These are phyloP conservation scores for Catocala nupta DNA, from an alignment of 2,888 invertebrate genomes.

Conservation along the genomic window DNA sequence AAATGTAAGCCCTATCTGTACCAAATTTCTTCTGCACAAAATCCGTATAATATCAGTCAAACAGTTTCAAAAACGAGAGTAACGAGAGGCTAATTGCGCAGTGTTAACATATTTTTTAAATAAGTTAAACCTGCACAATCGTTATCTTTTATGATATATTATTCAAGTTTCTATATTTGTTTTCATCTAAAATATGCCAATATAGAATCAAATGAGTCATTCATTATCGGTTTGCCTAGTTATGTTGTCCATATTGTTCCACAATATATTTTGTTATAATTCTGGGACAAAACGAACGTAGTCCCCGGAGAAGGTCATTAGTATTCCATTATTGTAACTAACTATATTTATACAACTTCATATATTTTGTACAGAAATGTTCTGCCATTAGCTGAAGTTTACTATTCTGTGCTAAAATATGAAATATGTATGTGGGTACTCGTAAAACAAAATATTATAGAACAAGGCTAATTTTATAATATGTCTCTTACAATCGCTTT, in stretches of 20 bases:
- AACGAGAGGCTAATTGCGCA: no score
- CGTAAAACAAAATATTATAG: no score
- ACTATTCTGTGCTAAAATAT: neutral
- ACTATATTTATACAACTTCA: slow-evolving; percentile 5
- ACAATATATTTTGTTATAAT: slow-evolving; percentile 1
- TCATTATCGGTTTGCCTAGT: neutral
- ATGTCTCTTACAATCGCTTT: neutral
- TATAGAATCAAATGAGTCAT: no score
- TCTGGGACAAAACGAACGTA: slow-evolving; percentile 5
- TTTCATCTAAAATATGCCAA: no score
- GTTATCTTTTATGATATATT: no score
- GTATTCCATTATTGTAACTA: slow-evolving; percentile 11
- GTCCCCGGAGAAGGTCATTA: slow-evolving; percentile 10
- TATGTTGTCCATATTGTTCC: neutral
- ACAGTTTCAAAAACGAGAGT: no score
- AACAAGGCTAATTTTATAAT: neutral
- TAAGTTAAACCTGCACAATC: no score
- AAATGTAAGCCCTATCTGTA: no score
- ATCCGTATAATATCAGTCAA: no score
- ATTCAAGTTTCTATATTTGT: no score
- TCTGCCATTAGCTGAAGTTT: neutral
- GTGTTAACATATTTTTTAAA: no score
- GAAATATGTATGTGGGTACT: neutral
- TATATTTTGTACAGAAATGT: slow-evolving; percentile 7
- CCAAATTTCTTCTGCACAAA: no score